A percentile compares a stretch with the other conserved stretches of the same genome.
These are phyloP conservation scores for Temnothorax rugatulus DNA, from an alignment of 2,888 invertebrate species.

Conservation along the genomic window DNA sequence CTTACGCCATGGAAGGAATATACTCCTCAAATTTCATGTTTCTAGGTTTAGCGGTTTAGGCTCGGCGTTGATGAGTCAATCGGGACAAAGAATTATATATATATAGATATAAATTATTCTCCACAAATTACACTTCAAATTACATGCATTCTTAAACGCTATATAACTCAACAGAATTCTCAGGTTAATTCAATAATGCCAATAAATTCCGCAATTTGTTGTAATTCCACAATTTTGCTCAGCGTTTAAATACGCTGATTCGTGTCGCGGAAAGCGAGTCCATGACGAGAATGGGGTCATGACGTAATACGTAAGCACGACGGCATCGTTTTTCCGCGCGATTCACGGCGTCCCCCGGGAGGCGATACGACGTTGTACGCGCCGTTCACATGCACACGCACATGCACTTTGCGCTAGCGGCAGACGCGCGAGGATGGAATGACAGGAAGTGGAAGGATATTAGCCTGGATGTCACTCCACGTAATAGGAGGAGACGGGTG, in stretches of 20 bases:
- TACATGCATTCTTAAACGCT: not conserved
- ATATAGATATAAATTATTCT: not conserved
- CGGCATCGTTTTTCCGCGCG: slow-evolving; percentile 71
- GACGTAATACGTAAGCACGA: slow-evolving; percentile 53
- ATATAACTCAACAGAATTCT: not conserved
- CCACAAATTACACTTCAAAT: not conserved
- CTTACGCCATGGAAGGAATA: too few species aligned
- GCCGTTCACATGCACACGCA: slow-evolving; percentile 46
- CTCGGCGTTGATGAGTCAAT: too few species aligned
- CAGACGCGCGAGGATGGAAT: slow-evolving; percentile 75
- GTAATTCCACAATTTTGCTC: not conserved
- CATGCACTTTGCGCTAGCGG: slow-evolving; percentile 52
- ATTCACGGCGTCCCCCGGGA: slow-evolving; percentile 55
- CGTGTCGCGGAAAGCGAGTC: slow-evolving; percentile 46
- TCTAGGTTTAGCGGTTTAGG: too few species aligned
- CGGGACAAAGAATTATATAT: too few species aligned
- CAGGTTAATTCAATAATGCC: not conserved
- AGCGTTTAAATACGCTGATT: not conserved
- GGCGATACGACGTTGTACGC: slow-evolving; percentile 6
- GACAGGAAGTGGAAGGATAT: slow-evolving; percentile 83
- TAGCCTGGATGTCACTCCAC: slow-evolving; percentile 81
- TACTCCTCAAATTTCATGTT: too few species aligned
- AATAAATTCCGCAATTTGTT: not conserved
- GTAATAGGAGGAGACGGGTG: slow-evolving; percentile 74
- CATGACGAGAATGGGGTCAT: slow-evolving; percentile 32